Evolutionary conservation across 1,140 invertebrate genomes (phyloP).

Genomic region (Apis laboriosa): DNA sequence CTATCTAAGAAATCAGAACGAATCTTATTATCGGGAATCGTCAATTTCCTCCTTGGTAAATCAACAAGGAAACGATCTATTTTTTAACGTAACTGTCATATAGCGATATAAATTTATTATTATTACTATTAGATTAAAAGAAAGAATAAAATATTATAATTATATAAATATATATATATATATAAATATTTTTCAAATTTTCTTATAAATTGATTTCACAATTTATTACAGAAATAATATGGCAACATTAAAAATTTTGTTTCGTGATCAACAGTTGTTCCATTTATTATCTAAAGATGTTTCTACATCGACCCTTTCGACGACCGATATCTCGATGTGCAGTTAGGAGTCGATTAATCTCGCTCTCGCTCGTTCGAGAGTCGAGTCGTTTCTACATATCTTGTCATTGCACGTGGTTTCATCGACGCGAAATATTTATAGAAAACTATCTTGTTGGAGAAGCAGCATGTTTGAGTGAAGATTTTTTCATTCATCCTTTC

Average conservation of each 20-base stretch:
- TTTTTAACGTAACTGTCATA: too few relatives aligned
- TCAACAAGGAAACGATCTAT: neutral
- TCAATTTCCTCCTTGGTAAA: slow-evolving; percentile 8
- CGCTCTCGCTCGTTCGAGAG: slow-evolving; percentile 10
- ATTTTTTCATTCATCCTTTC: slow-evolving; percentile 32
- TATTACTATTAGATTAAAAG: too few relatives aligned
- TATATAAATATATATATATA: too few relatives aligned
- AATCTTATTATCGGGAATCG: slow-evolving; percentile 2
- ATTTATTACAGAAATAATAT: too few relatives aligned
- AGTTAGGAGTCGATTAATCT: slow-evolving; percentile 31
- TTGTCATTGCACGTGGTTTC: neutral
- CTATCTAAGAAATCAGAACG: neutral
- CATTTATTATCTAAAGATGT: slow-evolving; percentile 37
- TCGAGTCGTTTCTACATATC: too few relatives aligned
- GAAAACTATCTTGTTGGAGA: neutral
- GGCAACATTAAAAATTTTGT: slow-evolving; percentile 10
- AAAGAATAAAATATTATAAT: neutral
- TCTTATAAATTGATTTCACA: too few relatives aligned
- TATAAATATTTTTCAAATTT: too few relatives aligned
- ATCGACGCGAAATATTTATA: slow-evolving; percentile 29
- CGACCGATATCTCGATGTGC: slow-evolving; percentile 10
- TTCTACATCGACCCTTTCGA: slow-evolving; percentile 25
- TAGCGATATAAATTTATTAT: neutral
- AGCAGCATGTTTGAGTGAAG: neutral
- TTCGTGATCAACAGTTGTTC: slow-evolving; percentile 42